Conservation (phyloP, 2,113 vertebrate species). For the Jacana jacana region DNA sequence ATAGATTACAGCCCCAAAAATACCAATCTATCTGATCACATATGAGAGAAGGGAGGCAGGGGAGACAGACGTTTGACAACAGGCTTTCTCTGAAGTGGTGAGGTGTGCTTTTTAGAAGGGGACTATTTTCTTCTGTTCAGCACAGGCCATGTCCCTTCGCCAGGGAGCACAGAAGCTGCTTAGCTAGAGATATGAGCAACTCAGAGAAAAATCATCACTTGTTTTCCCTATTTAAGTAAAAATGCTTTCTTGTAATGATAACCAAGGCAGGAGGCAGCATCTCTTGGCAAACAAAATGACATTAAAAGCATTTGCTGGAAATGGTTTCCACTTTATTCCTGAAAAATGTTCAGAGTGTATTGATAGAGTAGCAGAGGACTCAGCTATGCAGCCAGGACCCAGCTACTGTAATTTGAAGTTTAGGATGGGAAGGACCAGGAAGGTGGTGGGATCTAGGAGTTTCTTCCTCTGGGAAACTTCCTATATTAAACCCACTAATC, state of each 20-base stretch:
- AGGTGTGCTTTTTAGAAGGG: neutral
- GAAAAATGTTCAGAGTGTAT: conserved; percentile 40
- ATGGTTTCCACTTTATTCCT: conserved; percentile 44
- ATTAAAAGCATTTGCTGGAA: conserved; percentile 74
- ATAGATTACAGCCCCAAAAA: neutral
- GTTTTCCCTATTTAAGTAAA: conserved; percentile 41
- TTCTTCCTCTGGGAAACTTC: neutral
- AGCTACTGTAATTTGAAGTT: conserved; percentile 25
- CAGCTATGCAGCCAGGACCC: neutral
- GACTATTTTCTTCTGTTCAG: neutral
- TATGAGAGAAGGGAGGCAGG: neutral
- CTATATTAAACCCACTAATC: conserved; percentile 52
- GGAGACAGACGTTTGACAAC: neutral
- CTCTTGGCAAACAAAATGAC: conserved; percentile 62
- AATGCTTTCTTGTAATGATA: conserved; percentile 37
- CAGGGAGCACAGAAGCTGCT: neutral
- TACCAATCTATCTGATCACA: neutral
- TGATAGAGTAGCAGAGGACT: neutral
- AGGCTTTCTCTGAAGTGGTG: neutral
- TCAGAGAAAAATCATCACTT: neutral
- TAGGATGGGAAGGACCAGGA: neutral
- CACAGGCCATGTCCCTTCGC: neutral
- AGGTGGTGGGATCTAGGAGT: neutral
- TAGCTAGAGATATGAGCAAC: neutral
- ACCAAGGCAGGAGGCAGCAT: conserved; percentile 22